These are phyloP conservation scores for Gryllus longicercus DNA, from an alignment of 2,888 invertebrate genomes.

Conservation along the genomic window DNA sequence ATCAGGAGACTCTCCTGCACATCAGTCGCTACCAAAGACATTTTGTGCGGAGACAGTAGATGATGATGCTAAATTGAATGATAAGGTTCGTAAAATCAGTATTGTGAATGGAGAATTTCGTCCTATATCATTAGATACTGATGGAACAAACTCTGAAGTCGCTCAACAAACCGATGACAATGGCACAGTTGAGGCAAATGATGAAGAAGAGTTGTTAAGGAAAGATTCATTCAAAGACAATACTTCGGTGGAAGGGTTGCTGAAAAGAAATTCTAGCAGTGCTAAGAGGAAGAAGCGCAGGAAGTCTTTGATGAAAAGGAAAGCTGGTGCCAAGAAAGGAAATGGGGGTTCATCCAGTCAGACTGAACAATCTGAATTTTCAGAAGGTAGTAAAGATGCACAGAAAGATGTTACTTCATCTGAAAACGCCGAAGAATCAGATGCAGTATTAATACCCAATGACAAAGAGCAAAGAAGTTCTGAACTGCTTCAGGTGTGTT, in stretches of 20 bases:
- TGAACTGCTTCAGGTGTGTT: slow-evolving; percentile 11
- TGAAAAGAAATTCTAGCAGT: slow-evolving; percentile 30
- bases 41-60: slow-evolving; percentile 57
- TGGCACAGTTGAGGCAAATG: slow-evolving; percentile 44
- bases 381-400: not conserved
- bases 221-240: slow-evolving; percentile 28
- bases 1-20: not conserved
- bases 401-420: not conserved
- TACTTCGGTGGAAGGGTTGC: slow-evolving; percentile 5
- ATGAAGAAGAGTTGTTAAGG: slow-evolving; percentile 11
- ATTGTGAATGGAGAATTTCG: slow-evolving; percentile 60
- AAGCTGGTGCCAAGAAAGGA: slow-evolving; percentile 56
- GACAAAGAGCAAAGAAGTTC: not conserved
- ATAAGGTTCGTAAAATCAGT: slow-evolving; percentile 60
- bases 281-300: slow-evolving; percentile 73
- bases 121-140: slow-evolving; percentile 49
- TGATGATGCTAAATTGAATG: slow-evolving; percentile 51
- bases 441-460: slow-evolving; percentile 20
- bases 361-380: slow-evolving; percentile 41
- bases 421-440: not conserved
- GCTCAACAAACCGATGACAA: slow-evolving; percentile 40
- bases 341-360: slow-evolving; percentile 41
- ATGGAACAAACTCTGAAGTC: slow-evolving; percentile 21
- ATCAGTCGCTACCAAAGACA: slow-evolving; percentile 47
- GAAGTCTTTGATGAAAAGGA: slow-evolving; percentile 77